Conservation (phyloP, 1,140 invertebrate species). For the Ctenoplectra terminalis region DNA sequence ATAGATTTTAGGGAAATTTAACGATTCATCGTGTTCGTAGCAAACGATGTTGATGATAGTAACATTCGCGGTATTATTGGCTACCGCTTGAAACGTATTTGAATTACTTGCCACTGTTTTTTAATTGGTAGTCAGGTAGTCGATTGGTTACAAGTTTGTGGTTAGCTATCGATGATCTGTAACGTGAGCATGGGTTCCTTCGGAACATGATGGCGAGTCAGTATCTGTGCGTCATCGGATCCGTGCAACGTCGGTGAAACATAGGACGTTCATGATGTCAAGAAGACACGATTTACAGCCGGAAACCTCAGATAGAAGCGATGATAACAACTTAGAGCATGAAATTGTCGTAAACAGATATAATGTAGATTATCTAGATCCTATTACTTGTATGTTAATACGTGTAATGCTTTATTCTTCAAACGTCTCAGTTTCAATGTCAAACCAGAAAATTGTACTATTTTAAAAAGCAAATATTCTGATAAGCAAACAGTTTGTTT, state of each 20-base stretch:
- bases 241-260: constrained; percentile 3
- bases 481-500: too few relatives aligned
- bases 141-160: background rate
- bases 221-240: constrained; percentile 25
- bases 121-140: constrained; percentile 1
- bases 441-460: too few relatives aligned
- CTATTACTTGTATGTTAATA: background rate
- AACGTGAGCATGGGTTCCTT: constrained; percentile 9
- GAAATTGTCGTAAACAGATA: background rate
- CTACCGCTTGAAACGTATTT: background rate
- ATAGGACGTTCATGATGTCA: constrained; percentile 2
- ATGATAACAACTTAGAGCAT: background rate
- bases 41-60: background rate
- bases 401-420: too few relatives aligned
- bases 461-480: too few relatives aligned
- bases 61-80: background rate
- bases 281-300: background rate
- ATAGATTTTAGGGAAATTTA: background rate
- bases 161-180: constrained; percentile 16
- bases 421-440: too few relatives aligned
- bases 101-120: background rate
- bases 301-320: background rate
- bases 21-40: background rate
- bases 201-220: background rate
- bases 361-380: background rate